phyloP scores from a whole-genome alignment of 2,797 vertebrate genomes.

The Acomys russatus region DNA sequence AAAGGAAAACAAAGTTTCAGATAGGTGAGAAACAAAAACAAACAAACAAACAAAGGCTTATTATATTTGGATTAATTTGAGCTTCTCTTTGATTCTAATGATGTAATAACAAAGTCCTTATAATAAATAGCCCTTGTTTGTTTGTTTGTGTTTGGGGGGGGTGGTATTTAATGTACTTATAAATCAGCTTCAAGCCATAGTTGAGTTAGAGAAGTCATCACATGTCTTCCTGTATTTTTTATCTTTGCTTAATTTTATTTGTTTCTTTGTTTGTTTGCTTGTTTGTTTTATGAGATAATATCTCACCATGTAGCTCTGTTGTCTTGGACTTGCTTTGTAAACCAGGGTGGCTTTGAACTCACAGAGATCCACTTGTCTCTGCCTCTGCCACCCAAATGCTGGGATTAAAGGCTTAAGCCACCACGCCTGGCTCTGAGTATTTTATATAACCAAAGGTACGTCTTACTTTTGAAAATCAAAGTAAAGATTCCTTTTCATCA shows the following conservation, averaged over 20 bases:
- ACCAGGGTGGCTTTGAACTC: neutral
- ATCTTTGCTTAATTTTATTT: neutral
- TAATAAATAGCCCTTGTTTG: neutral
- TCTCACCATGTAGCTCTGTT: neutral
- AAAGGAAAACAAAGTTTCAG: neutral
- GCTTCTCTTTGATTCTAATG: conserved; percentile 34
- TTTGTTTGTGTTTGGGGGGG: neutral
- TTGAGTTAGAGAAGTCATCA: neutral
- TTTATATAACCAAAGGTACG: neutral
- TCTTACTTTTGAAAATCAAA: conserved; percentile 1
- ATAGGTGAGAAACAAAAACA: conserved; percentile 32
- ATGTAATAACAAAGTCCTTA: neutral
- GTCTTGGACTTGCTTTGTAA: neutral
- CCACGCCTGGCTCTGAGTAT: neutral
- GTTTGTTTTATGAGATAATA: neutral
- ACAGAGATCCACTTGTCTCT: neutral
- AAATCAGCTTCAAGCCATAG: neutral
- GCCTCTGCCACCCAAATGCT: neutral
- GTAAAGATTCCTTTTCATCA: neutral
- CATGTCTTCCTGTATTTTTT: neutral
- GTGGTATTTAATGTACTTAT: neutral
- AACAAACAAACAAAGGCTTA: neutral
- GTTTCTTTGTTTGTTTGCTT: neutral
- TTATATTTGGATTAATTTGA: neutral
- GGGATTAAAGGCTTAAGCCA: neutral